Conservation (phyloP, 2,888 invertebrate species). For the Orthosia gracilis region DNA sequence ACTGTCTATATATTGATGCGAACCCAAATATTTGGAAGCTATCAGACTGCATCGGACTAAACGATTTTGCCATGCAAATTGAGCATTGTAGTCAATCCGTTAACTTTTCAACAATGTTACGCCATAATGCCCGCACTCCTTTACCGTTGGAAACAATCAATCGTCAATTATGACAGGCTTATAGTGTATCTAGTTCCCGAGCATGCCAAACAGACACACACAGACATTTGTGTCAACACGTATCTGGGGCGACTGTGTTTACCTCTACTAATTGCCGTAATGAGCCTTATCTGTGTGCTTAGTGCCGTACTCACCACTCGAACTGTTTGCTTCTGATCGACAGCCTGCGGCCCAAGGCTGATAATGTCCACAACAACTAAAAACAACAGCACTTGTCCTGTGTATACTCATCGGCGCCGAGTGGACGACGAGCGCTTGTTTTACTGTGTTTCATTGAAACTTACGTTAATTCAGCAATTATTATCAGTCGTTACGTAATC, state of each 20-base stretch:
- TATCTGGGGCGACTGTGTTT: constrained; percentile 86
- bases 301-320: constrained; percentile 76
- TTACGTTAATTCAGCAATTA: constrained; percentile 48
- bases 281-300: constrained; percentile 85
- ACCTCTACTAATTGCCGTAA: constrained; percentile 87
- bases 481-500: constrained; percentile 48
- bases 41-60: constrained; percentile 36
- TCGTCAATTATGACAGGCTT: constrained; percentile 57
- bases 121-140: constrained; percentile 33
- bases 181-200: constrained; percentile 49
- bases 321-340: constrained; percentile 82
- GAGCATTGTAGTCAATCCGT: constrained; percentile 47
- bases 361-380: constrained; percentile 67
- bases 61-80: constrained; percentile 51
- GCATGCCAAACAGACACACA: constrained; percentile 53
- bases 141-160: constrained; percentile 58
- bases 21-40: constrained; percentile 29
- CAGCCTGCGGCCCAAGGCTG: constrained; percentile 79
- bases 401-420: constrained; percentile 65
- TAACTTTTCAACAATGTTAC: constrained; percentile 32
- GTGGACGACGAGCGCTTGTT: constrained; percentile 51
- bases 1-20: constrained; percentile 6
- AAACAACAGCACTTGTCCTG: constrained; percentile 56
- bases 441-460: constrained; percentile 40
- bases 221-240: constrained; percentile 73